Conservation (phyloP, 1,140 invertebrate species). For the Hyphantria cunea region DNA sequence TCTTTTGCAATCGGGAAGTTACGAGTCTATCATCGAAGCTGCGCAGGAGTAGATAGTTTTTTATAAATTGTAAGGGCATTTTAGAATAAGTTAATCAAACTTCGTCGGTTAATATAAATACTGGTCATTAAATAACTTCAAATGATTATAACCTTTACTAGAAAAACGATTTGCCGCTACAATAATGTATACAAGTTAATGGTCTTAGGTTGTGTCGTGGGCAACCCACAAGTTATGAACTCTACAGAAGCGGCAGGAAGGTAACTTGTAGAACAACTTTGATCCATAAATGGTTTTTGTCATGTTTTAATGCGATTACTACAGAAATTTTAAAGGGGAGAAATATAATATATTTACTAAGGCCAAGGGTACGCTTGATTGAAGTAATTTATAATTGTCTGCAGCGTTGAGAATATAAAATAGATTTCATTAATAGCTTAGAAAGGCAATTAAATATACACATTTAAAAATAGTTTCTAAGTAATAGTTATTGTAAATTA, state of each 20-base stretch:
- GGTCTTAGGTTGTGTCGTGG: slow-evolving; percentile 30
- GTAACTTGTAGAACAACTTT: slow-evolving; percentile 9
- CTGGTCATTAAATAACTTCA: slow-evolving; percentile 34
- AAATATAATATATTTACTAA: neutral
- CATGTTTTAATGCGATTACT: slow-evolving; percentile 22
- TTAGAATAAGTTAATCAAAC: slow-evolving; percentile 26
- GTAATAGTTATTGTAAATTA: neutral
- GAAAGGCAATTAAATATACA: too few species aligned
- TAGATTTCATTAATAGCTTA: neutral
- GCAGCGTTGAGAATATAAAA: slow-evolving; percentile 5
- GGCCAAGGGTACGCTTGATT: slow-evolving; percentile 4
- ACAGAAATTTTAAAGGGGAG: slow-evolving; percentile 17
- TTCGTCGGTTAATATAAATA: slow-evolving; percentile 33
- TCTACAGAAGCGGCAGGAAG: slow-evolving; percentile 16
- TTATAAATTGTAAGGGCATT: slow-evolving; percentile 18
- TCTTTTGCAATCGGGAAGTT: too few species aligned
- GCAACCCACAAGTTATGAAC: slow-evolving; percentile 27
- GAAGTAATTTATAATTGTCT: slow-evolving; percentile 12
- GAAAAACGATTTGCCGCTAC: slow-evolving; percentile 34
- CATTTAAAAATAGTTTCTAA: too few species aligned
- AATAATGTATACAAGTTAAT: slow-evolving; percentile 36
- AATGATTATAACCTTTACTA: slow-evolving; percentile 35
- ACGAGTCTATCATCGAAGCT: slow-evolving; percentile 7
- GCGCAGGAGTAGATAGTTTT: slow-evolving; percentile 11
- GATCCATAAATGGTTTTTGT: slow-evolving; percentile 21